Evolutionary conservation across 2,113 vertebrate genomes (phyloP), one percentile per base, ranked within the genome.

Genomic region (Antechinus flavipes): DNA sequence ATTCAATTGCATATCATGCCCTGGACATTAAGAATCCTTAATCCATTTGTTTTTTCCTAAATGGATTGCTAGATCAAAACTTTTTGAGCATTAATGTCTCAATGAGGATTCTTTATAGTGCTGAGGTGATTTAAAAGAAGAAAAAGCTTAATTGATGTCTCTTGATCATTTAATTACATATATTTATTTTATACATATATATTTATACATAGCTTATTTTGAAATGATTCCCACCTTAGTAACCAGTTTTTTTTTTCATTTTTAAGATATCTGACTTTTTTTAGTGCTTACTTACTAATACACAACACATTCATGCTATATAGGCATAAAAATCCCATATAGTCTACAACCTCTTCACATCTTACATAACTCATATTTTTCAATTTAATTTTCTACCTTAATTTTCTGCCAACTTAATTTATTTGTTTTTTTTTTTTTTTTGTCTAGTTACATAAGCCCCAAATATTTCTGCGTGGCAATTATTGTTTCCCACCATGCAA

Each of bases 401-500:
- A 47, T 47, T 47, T 47, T 47, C 47, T 47, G 47, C 49, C 49
- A 49, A 49, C 49, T 49, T 49, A 49, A 49, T 49, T 49, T 49
- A 49, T 49, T 49, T 49, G 49, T 49, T 8, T 49, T 8, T 1
- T 76, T 8, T 1, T 76, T 8, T 4, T 76, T 76, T 76, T n/a
- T 76, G 68, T 68, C 30, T 68, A 35, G 27, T 16, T 76, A 76
- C 35, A 76, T 76, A 76, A 76, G 30, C 14, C 35, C 10, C 1
- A 76, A n/a, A n/a, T 30, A n/a, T 76, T 30, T 76, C n/a, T 0
- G 12, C 6, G 30, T 1, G 0, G 93, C 26, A 19, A 55, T 0
- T 11, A 42, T 6, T 12, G 26, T n/a, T 27, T 42, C 10, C 0
- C 26, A 47, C 49, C n/a, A 26, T 0, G 0, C 4, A 2, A 26